These are phyloP conservation scores for Oppia nitens DNA, from an alignment of 1,140 invertebrate species.

Conservation along the genomic window DNA sequence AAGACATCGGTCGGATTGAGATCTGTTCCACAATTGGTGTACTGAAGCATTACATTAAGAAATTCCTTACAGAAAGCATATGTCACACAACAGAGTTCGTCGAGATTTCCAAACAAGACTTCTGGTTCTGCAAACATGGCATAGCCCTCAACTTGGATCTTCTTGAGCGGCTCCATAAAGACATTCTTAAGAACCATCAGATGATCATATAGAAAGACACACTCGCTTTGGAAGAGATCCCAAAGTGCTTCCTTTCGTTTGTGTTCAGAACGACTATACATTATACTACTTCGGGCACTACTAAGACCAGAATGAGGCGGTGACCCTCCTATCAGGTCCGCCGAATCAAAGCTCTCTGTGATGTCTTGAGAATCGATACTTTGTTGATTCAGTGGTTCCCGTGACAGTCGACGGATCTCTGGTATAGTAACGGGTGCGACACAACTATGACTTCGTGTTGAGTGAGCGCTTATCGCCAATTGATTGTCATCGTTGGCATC, in stretches of 20 bases:
- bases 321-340: neutral
- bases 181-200: constrained; percentile 53
- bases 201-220: constrained; percentile 47
- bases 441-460: constrained; percentile 10
- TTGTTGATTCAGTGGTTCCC: neutral
- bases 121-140: constrained; percentile 49
- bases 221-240: constrained; percentile 51
- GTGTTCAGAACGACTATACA: constrained; percentile 15
- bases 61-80: constrained; percentile 51
- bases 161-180: constrained; percentile 51
- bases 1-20: constrained; percentile 36
- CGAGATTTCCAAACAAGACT: constrained; percentile 48
- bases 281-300: neutral
- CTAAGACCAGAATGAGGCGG: neutral
- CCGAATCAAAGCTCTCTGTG: neutral
- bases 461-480: constrained; percentile 2
- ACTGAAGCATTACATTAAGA: constrained; percentile 37
- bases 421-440: constrained; percentile 5
- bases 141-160: constrained; percentile 49
- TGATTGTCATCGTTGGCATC: neutral
- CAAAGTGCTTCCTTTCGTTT: constrained; percentile 39
- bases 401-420: constrained; percentile 4
- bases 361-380: neutral
- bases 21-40: constrained; percentile 32
- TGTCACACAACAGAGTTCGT: constrained; percentile 47